These are phyloP conservation scores for Semibalanus balanoides DNA, from an alignment of 1,140 invertebrate genomes.

Conservation along the genomic window DNA sequence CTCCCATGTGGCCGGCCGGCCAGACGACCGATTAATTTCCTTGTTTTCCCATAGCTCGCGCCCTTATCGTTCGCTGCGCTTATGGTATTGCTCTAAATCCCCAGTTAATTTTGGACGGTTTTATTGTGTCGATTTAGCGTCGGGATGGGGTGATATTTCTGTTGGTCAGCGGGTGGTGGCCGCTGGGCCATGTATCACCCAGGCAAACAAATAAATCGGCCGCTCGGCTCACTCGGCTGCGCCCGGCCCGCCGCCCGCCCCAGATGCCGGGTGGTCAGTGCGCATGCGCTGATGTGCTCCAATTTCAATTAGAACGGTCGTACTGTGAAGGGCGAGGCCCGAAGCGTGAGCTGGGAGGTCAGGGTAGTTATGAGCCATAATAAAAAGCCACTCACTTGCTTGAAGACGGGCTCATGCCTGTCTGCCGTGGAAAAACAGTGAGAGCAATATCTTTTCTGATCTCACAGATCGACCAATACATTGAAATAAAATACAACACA, in stretches of 20 bases:
- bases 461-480: no score
- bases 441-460: no score
- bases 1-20: neutral
- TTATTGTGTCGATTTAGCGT: neutral
- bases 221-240: no score
- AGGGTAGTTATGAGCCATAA: no score
- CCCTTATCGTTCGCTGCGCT: neutral
- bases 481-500: no score
- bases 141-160: neutral
- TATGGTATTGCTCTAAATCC: neutral
- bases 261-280: neutral
- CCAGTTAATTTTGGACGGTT: slow-evolving; percentile 2
- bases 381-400: no score
- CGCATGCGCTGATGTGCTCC: neutral
- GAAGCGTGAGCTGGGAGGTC: no score
- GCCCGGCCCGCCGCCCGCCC: no score
- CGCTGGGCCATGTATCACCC: neutral
- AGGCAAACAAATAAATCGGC: neutral
- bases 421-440: no score
- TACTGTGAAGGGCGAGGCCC: no score
- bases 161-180: neutral
- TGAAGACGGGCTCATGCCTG: no score
- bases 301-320: no score
- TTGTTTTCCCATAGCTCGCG: neutral
- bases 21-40: neutral